phyloP scores from a whole-genome alignment of 2,888 invertebrate genomes.

The Spisula subtruncata region DNA sequence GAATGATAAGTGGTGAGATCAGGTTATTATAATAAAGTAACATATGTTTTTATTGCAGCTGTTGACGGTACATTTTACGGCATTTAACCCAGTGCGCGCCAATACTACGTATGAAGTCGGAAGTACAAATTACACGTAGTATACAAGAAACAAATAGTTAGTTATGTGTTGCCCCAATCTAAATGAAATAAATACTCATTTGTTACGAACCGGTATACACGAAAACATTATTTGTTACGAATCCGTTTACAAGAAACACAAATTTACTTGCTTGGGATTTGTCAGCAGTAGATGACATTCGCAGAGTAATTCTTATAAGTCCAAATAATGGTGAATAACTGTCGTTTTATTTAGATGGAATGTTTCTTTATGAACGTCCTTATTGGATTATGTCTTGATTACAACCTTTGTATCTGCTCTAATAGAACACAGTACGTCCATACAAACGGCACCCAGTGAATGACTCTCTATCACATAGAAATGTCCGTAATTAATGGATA shows the following conservation, averaged over 20 bases:
- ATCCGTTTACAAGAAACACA: too few relatives aligned
- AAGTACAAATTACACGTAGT: too few relatives aligned
- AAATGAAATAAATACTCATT: too few relatives aligned
- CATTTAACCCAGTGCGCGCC: not conserved
- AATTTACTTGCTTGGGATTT: not conserved
- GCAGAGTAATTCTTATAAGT: not conserved
- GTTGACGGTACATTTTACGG: not conserved
- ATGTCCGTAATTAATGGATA: not conserved
- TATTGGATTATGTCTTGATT: not conserved
- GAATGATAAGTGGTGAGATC: too few relatives aligned
- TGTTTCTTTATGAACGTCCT: not conserved
- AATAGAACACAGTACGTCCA: not conserved
- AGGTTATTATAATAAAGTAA: not conserved
- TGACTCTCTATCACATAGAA: not conserved
- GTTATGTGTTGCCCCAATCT: too few relatives aligned
- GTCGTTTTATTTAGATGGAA: slow-evolving; percentile 7
- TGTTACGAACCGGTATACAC: not conserved
- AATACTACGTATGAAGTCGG: too few relatives aligned
- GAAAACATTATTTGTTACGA: too few relatives aligned
- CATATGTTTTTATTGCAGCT: not conserved
- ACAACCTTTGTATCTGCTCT: not conserved
- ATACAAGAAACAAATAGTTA: too few relatives aligned
- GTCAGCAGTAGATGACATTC: not conserved
- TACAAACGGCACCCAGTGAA: not conserved
- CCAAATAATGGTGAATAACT: not conserved